Evolutionary conservation across 2,113 vertebrate species (phyloP).

Genomic region (Hydropotes inermis): DNA sequence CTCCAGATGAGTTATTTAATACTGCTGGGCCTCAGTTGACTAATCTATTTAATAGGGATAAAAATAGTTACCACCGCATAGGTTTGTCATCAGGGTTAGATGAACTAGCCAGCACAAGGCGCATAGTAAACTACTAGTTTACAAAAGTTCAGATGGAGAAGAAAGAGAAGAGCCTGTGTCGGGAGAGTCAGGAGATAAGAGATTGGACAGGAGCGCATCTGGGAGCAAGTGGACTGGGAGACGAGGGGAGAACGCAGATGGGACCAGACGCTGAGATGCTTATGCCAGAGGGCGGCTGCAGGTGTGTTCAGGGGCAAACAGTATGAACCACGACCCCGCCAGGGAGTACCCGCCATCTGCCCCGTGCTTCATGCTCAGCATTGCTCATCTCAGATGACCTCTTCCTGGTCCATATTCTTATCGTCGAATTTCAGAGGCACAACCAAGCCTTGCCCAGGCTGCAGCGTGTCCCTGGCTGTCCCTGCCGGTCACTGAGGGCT

Average conservation of each 20-base stretch:
- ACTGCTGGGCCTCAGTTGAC: background rate
- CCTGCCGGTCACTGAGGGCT: background rate
- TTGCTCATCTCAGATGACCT: background rate
- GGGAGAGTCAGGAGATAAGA: background rate
- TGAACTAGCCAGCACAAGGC: background rate
- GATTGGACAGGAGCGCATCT: background rate
- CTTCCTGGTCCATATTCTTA: background rate
- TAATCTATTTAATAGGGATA: background rate
- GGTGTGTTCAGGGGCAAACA: background rate
- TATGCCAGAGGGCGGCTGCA: background rate
- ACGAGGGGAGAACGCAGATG: background rate
- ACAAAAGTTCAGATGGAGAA: background rate
- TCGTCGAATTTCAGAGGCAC: background rate
- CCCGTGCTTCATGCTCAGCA: accelerated
- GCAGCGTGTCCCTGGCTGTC: background rate
- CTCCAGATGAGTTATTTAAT: background rate
- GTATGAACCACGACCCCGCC: accelerated
- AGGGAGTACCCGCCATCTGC: background rate
- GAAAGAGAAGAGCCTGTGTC: background rate
- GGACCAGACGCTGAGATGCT: background rate
- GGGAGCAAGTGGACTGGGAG: background rate
- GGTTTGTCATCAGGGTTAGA: background rate
- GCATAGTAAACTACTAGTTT: background rate
- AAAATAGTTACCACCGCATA: background rate
- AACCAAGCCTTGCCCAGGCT: background rate